A percentile compares a stretch with the other conserved stretches of the same genome.
Conservation (phyloP, 2,113 vertebrate genomes). For the Lampris incognitus region DNA sequence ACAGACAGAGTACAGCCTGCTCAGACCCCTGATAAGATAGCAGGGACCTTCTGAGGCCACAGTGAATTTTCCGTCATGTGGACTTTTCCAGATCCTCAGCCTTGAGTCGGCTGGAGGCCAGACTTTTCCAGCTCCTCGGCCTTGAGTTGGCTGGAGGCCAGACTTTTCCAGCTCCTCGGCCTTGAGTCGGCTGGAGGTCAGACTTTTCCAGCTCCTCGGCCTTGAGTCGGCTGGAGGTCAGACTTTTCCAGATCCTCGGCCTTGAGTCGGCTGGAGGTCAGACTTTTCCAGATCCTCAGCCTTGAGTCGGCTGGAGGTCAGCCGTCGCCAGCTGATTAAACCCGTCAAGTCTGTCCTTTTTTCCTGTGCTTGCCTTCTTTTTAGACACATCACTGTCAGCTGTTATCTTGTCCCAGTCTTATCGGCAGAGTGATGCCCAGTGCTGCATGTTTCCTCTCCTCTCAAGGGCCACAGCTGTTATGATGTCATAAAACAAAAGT, state of each 20-base stretch:
- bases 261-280: slow-evolving; percentile 23
- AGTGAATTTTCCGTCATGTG: slow-evolving; percentile 25
- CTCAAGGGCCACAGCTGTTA: too few relatives aligned
- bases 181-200: not conserved
- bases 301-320: slow-evolving; percentile 4
- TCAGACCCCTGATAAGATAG: slow-evolving; percentile 71
- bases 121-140: slow-evolving; percentile 52
- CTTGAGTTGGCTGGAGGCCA: slow-evolving; percentile 1
- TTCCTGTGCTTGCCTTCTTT: too few relatives aligned
- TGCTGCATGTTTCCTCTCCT: too few relatives aligned
- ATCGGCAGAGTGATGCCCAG: too few relatives aligned
- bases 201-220: slow-evolving; percentile 52
- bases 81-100: slow-evolving; percentile 52
- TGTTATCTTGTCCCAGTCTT: too few relatives aligned
- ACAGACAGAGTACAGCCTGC: slow-evolving; percentile 49
- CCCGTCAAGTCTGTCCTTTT: too few relatives aligned
- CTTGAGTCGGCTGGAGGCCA: slow-evolving; percentile 2
- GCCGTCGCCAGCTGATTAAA: not conserved
- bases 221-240: slow-evolving; percentile 2
- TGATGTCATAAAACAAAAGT: too few relatives aligned
- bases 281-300: slow-evolving; percentile 51
- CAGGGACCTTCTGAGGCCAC: slow-evolving; percentile 50
- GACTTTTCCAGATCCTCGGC: slow-evolving; percentile 31
- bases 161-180: slow-evolving; percentile 52
- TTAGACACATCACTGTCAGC: too few relatives aligned